Percentiles rank a stretch among this genome's conserved stretches.
These are phyloP conservation scores for Scotopteryx bipunctaria DNA, from an alignment of 2,888 invertebrate species.

Conservation along the genomic window DNA sequence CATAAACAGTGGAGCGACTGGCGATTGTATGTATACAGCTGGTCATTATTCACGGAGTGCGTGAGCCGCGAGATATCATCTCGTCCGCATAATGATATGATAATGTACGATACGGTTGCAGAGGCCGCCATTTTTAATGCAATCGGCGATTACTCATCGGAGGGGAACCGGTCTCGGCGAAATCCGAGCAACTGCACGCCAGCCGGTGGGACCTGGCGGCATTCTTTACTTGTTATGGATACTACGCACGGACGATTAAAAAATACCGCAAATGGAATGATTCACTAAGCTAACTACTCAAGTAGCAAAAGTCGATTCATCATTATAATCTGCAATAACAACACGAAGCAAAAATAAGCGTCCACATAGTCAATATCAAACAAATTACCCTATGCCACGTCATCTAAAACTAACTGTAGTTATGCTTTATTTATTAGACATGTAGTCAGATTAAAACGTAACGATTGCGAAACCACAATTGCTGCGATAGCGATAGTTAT, in stretches of 20 bases:
- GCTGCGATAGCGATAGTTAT: conserved; percentile 44
- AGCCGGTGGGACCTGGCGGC: conserved; percentile 31
- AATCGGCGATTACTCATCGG: conserved; percentile 48
- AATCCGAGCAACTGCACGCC: conserved; percentile 36
- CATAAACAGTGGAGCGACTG: conserved; percentile 58
- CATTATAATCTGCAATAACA: conserved; percentile 18
- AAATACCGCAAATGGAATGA: conserved; percentile 25
- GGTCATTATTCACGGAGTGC: conserved; percentile 50
- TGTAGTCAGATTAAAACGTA: conserved; percentile 37
- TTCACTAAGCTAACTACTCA: conserved; percentile 10
- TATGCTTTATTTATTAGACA: conserved; percentile 31
- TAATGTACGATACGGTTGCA: conserved; percentile 52
- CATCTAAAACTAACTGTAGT: conserved; percentile 38
- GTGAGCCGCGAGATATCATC: conserved; percentile 50
- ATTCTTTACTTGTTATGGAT: conserved; percentile 47
- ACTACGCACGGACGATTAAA: conserved; percentile 26
- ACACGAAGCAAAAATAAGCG: conserved; percentile 36
- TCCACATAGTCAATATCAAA: conserved; percentile 41
- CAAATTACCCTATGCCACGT: too few species aligned
- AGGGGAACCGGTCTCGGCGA: conserved; percentile 47
- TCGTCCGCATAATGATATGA: conserved; percentile 52
- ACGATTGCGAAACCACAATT: conserved; percentile 45
- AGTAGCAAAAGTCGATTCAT: conserved; percentile 11
- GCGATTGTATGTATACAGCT: conserved; percentile 49
- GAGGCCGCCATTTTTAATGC: conserved; percentile 51